These are phyloP conservation scores for Phyllotis vaccarum DNA, from an alignment of 2,797 vertebrate genomes.

Conservation along the genomic window DNA sequence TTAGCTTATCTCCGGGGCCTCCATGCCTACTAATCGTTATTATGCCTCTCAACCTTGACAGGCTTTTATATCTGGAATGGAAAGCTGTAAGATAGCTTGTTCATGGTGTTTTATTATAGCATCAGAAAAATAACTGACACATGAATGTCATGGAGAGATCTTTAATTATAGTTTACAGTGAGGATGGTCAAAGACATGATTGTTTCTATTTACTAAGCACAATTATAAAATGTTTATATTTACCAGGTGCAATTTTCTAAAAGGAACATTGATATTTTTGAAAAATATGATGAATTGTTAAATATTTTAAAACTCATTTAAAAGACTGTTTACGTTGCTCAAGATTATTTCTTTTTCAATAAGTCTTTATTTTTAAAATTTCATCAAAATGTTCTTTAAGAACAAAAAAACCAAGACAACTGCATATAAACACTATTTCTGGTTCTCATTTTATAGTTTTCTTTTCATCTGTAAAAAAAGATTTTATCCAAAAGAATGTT, in stretches of 20 bases:
- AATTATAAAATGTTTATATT: background rate
- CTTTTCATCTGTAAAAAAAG: background rate
- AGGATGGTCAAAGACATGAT: background rate
- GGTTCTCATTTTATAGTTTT: background rate
- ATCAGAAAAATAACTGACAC: background rate
- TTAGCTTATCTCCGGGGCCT: too few relatives aligned
- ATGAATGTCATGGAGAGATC: background rate
- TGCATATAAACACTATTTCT: background rate
- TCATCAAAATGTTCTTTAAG: background rate
- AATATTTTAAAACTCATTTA: background rate
- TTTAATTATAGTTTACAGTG: conserved; percentile 62
- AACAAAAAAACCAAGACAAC: background rate
- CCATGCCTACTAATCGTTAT: background rate
- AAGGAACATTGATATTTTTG: background rate
- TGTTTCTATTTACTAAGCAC: conserved; percentile 33
- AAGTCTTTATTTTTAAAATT: background rate
- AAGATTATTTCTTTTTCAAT: background rate
- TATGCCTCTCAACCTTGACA: background rate
- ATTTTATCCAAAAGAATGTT: background rate
- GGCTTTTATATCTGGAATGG: background rate
- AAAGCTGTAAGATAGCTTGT: background rate
- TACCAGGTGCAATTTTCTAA: background rate
- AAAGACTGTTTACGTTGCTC: background rate
- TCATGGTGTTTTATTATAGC: background rate
- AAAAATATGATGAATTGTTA: background rate